Conservation (phyloP, 2,888 invertebrate species). For the Steromphala cineraria region DNA sequence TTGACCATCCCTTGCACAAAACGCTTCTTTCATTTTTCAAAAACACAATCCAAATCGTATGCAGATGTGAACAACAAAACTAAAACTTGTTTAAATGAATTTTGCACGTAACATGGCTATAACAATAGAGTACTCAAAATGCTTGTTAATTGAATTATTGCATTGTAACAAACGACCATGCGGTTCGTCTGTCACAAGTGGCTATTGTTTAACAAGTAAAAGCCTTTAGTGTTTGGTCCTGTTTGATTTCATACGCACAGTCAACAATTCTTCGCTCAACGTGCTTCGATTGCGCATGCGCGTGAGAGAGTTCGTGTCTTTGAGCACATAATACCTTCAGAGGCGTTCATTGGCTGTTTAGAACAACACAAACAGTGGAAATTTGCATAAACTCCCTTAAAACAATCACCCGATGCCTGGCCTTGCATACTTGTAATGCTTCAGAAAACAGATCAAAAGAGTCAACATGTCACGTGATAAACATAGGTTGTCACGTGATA, state of each 20-base stretch:
- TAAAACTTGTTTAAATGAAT: no score
- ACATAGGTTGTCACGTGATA: background rate
- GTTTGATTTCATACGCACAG: conserved; percentile 6
- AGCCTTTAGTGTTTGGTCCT: background rate
- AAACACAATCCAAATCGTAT: no score
- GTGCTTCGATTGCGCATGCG: conserved; percentile 6
- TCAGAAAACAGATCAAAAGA: background rate
- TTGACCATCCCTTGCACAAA: no score
- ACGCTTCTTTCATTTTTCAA: no score
- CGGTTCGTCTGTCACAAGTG: background rate
- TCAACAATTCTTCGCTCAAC: background rate
- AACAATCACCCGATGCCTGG: background rate
- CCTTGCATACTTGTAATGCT: background rate
- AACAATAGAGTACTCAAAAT: no score
- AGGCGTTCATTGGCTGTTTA: background rate
- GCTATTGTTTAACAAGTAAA: background rate
- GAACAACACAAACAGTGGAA: background rate
- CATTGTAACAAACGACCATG: no score
- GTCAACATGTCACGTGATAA: background rate
- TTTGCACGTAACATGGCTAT: no score
- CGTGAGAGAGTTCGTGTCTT: conserved; percentile 13
- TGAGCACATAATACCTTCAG: background rate
- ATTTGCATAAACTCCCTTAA: conserved; percentile 8
- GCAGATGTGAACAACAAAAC: no score
- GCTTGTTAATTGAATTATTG: no score